A percentile compares a stretch with the other conserved stretches of the same genome.
These are phyloP conservation scores for Chrysopilus asiliformis DNA, from an alignment of 2,888 invertebrate species.

Conservation along the genomic window DNA sequence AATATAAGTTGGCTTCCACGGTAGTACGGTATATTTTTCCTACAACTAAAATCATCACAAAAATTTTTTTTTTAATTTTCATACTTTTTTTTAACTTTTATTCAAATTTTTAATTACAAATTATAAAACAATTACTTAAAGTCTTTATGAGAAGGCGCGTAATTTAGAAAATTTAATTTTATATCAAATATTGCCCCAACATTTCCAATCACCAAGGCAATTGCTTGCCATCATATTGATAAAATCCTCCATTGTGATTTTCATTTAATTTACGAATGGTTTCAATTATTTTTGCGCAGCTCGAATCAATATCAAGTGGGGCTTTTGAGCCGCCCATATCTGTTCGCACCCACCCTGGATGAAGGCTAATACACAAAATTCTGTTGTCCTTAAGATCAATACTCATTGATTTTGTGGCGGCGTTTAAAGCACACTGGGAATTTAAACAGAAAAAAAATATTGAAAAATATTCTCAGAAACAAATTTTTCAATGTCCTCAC, in stretches of 20 bases:
- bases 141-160: no score
- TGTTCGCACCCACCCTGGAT: constrained; percentile 88
- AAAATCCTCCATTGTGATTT: constrained; percentile 58
- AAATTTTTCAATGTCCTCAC: constrained; percentile 1
- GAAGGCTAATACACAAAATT: constrained; percentile 60
- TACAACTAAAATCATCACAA: no score
- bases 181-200: no score
- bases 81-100: no score
- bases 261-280: constrained; percentile 50
- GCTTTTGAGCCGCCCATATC: constrained; percentile 78
- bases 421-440: constrained; percentile 65
- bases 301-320: constrained; percentile 54
- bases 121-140: no score
- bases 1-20: no score
- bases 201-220: constrained; percentile 50
- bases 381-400: constrained; percentile 61
- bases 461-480: constrained; percentile 2
- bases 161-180: no score
- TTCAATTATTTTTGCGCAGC: constrained; percentile 50
- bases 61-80: no score
- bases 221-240: constrained; percentile 61
- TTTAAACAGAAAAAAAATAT: constrained; percentile 21
- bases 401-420: constrained; percentile 73
- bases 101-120: no score
- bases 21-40: no score